phyloP scores from a whole-genome alignment of 2,113 vertebrate genomes.

The Ciconia stormi region DNA sequence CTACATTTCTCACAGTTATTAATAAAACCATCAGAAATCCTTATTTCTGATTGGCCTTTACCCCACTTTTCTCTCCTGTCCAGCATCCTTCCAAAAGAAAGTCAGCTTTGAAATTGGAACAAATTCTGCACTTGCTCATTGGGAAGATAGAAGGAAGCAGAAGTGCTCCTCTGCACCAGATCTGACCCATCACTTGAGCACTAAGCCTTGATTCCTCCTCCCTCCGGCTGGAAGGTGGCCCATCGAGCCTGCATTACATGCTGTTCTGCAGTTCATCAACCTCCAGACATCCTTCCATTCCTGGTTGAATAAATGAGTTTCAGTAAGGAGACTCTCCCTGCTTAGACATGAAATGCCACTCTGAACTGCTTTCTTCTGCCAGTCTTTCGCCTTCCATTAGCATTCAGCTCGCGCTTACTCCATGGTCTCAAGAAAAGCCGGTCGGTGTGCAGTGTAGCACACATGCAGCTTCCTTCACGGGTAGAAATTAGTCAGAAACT shows the following conservation, averaged over 20 bases:
- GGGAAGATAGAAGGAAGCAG: neutral
- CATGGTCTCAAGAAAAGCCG: neutral
- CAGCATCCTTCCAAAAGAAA: neutral
- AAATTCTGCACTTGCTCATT: neutral
- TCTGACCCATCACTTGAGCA: neutral
- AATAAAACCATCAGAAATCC: constrained; percentile 52
- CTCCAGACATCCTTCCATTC: neutral
- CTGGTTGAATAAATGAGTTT: neutral
- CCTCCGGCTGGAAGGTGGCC: neutral
- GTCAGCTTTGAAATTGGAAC: neutral
- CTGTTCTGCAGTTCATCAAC: neutral
- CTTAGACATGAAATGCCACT: neutral
- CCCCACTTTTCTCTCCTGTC: neutral
- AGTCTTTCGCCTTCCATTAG: neutral
- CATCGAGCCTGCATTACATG: rapidly evolving
- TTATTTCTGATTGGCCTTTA: neutral
- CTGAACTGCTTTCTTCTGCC: neutral
- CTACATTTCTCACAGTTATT: constrained; percentile 71
- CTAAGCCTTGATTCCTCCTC: neutral
- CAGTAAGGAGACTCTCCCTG: neutral
- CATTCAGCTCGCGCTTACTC: neutral
- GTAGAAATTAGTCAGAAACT: neutral
- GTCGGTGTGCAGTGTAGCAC: rapidly evolving
- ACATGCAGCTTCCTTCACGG: neutral
- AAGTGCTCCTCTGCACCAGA: neutral